Conservation (phyloP, 2,888 invertebrate species). For the Hypselothyrea guttata region DNA sequence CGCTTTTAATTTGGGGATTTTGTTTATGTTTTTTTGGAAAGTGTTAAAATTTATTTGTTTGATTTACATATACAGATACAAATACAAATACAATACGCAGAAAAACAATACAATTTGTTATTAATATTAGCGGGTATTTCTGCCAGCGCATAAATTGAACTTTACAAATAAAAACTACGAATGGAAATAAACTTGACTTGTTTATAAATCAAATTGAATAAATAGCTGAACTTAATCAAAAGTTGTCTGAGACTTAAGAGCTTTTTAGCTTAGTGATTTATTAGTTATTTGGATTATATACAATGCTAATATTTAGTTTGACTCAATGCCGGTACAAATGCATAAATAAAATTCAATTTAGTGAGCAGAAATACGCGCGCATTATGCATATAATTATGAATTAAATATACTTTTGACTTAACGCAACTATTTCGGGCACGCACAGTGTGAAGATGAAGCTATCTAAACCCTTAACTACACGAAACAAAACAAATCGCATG, state of each 20-base stretch:
- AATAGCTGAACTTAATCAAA: too few relatives aligned
- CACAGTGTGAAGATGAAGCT: slow-evolving; percentile 49
- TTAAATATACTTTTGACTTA: slow-evolving; percentile 56
- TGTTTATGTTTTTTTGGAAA: slow-evolving; percentile 33
- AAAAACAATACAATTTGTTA: slow-evolving; percentile 47
- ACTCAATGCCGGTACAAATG: too few relatives aligned
- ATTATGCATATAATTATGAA: slow-evolving; percentile 7
- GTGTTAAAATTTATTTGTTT: slow-evolving; percentile 67
- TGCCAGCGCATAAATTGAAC: slow-evolving; percentile 15
- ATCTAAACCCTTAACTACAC: slow-evolving; percentile 42
- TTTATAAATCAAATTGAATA: too few relatives aligned
- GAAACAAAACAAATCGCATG: slow-evolving; percentile 17
- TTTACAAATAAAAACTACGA: too few relatives aligned
- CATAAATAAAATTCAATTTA: slow-evolving; percentile 3
- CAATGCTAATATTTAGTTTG: too few relatives aligned
- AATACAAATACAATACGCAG: slow-evolving; percentile 60
- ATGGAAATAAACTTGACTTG: background rate
- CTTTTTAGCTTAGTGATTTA: too few relatives aligned
- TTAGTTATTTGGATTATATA: too few relatives aligned
- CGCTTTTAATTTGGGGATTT: slow-evolving; percentile 4
- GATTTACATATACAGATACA: slow-evolving; percentile 60
- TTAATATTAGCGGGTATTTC: slow-evolving; percentile 19
- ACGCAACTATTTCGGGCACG: slow-evolving; percentile 49
- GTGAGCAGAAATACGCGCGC: background rate
- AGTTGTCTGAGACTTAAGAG: too few relatives aligned